Evolutionary conservation across 2,113 vertebrate genomes (phyloP), one percentile per base, ranked within the genome.

Genomic region (Acrocephalus arundinaceus): DNA sequence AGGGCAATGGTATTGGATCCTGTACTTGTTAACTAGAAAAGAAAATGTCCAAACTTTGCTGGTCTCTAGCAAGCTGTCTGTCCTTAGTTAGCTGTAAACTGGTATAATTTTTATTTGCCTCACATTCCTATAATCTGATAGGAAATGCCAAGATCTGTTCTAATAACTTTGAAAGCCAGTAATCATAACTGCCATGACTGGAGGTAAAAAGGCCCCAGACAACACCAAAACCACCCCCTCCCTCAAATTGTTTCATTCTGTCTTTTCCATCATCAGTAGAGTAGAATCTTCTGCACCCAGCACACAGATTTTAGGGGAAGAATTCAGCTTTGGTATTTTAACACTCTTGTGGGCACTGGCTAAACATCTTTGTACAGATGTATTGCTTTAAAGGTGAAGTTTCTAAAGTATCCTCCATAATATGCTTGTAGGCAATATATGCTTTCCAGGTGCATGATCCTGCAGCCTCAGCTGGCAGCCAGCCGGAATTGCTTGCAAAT

Each of bases 61-160:
- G 30, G 20, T 90, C 73, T 87, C 85, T 84, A 68, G 52, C 72
- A 85, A 92, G 52, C 37, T 75, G 37, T 80, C 66, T 93, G 48
- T 71, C 79, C 49, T 89, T 73, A 51, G 57, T 85, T 67, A 67
- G 9, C n/a, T 85, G 37, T 79, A 59, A 89, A 87, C 35, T 58
- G 16, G 43, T 62, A 11, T 57, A 71, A 70, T 93, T 74, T 96
- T 27, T 95, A 24, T 92, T 94, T 94, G 70, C 72, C 67, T 85
- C n/a, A 35, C 19, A 48, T 90, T n/a, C 45, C 49, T 68, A 1
- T 59, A 82, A 80, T 78, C 23, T 93, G 68, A 49, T 61, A 90
- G 72, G 87, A 90, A 87, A 71, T 93, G 58, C 63, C 57, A 92
- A 84, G 74, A 59, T 24, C 21, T 85, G 90, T 91, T 85, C 43